phyloP scores from a whole-genome alignment of 2,113 vertebrate species.

The Coregonus clupeaformis region DNA sequence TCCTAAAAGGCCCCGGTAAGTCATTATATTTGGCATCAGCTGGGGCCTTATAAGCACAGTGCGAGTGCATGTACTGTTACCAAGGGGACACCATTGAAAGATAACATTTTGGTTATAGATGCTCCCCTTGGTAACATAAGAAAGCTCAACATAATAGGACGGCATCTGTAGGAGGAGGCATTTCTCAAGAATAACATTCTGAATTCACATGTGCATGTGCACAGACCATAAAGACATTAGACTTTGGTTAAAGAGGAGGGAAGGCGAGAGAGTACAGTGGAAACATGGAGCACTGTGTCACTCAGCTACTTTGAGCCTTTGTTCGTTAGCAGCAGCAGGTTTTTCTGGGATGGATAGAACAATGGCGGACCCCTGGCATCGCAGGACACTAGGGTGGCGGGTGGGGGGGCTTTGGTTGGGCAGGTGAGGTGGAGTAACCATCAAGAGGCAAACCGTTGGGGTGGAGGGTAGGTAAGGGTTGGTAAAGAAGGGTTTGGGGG shows the following conservation, averaged over 20 bases:
- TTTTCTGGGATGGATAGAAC: background rate
- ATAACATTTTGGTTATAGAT: constrained; percentile 68
- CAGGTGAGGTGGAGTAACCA: constrained; percentile 26
- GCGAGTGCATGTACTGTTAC: constrained; percentile 32
- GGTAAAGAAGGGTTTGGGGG: background rate
- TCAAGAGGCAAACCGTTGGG: background rate
- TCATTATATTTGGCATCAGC: constrained; percentile 28
- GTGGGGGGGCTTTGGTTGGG: constrained; percentile 43
- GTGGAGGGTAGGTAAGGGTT: background rate
- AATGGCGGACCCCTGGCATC: background rate
- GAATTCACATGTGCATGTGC: constrained; percentile 40
- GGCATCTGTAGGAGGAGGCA: background rate
- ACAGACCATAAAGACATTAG: background rate
- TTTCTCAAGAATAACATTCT: constrained; percentile 49
- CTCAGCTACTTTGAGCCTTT: constrained; percentile 46
- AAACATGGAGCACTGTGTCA: too few species aligned
- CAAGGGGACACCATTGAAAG: constrained; percentile 39
- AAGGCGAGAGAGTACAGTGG: too few species aligned
- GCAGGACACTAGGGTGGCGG: background rate
- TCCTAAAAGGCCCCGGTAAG: constrained; percentile 24
- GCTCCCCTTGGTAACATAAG: constrained; percentile 43
- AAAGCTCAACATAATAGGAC: too few species aligned
- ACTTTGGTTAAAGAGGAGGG: background rate
- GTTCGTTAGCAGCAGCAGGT: constrained; percentile 35
- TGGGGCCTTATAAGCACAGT: constrained; percentile 15